These are phyloP conservation scores for Bradypodion ventrale DNA, from an alignment of 2,797 vertebrate genomes.

Conservation along the genomic window DNA sequence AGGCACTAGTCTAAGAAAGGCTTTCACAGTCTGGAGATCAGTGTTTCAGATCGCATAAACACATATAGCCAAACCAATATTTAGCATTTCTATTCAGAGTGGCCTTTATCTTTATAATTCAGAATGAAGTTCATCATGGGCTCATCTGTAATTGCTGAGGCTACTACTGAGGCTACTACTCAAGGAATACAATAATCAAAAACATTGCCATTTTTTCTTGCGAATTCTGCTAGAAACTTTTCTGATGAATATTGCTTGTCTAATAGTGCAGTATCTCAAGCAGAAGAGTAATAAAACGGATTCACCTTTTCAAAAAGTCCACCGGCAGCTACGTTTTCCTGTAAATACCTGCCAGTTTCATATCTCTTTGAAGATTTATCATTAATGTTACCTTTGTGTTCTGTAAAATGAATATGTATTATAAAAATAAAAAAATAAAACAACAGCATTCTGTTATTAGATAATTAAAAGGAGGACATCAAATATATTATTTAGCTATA, in stretches of 20 bases:
- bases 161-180: not conserved
- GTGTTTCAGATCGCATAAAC: not conserved
- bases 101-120: constrained; percentile 4
- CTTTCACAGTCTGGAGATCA: not conserved
- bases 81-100: not conserved
- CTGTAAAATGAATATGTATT: constrained; percentile 39
- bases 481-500: not conserved
- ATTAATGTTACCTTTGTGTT: constrained; percentile 7
- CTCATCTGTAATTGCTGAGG: not conserved
- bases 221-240: not conserved
- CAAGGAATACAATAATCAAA: not conserved
- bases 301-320: constrained; percentile 1
- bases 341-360: constrained; percentile 5
- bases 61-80: not conserved
- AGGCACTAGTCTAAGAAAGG: not conserved
- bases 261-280: not conserved
- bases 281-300: not conserved
- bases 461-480: not conserved
- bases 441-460: not conserved
- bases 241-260: not conserved
- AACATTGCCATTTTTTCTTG: not conserved
- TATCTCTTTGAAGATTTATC: constrained; percentile 39
- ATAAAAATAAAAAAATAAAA: not conserved
- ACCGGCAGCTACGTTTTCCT: not conserved
- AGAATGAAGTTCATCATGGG: not conserved